Evolutionary conservation across 2,797 vertebrate genomes (phyloP), one percentile per base, ranked within the genome.

Genomic region (Sebastes diploproa): DNA sequence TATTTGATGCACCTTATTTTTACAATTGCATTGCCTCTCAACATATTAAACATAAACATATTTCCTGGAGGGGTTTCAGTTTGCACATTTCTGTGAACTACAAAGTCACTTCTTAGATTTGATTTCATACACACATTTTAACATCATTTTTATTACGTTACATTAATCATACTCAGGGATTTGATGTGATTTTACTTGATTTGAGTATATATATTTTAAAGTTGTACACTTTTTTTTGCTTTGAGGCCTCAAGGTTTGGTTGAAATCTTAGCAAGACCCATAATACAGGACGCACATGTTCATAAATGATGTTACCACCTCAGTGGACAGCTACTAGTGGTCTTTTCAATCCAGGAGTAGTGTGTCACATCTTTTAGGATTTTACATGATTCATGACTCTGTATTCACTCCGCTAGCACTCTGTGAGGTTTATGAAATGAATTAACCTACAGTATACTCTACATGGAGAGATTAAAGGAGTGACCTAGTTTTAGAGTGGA

Each of bases 401-500:
- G 72, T 64, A 27, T 69, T 83, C 54, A 32, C 76, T 64, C 78
- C 69, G 69, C 27, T 25, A 75, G 72, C 79, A 66, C 73, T 87
- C 63, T 86, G 38, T 61, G 82, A 82, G 82, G 72, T 89, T 93
- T 88, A 86, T 87, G 27, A 89, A 91, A 90, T 87, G 73, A 86
- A 91, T 82, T 86, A 88, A 92, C 85, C 85, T 85, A 89, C 86
- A 90, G 75, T 63, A 77, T 87, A 83, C 88, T 91, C 85, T 81
- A 75, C 84, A 85, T 80, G 82, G 85, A 86, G 87, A 92, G 93
- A 94, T 94, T 94, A 94, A 86, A 86, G 80, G 75, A 85, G 78
- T 93, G 92, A 93, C 93, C 93, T 92, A 94, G 90, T 92, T 95
- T 87, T 86, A 75, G 81, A 90, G 83, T 89, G 90, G 86, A 91